phyloP scores from a whole-genome alignment of 2,888 invertebrate genomes.

The Limnephilus auricula region DNA sequence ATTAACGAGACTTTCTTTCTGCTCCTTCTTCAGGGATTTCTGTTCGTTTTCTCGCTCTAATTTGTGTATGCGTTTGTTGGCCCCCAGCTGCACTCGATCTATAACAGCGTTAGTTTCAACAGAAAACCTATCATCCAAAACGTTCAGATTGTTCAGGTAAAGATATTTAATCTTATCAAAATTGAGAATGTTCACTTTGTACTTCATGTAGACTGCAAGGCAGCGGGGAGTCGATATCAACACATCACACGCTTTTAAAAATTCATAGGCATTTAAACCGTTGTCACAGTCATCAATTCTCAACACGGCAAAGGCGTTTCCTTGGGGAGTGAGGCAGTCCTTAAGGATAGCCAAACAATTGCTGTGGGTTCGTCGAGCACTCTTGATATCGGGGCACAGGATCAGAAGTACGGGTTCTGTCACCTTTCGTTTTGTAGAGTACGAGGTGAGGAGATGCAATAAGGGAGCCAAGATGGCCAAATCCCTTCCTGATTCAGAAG shows the following conservation, averaged over 20 bases:
- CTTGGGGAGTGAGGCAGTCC: constrained; percentile 68
- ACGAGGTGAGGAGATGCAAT: constrained; percentile 70
- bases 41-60: background rate
- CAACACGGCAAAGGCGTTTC: constrained; percentile 72
- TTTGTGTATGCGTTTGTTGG: constrained; percentile 70
- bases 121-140: constrained; percentile 78
- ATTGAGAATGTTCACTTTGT: constrained; percentile 76
- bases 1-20: background rate
- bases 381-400: constrained; percentile 80
- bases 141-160: constrained; percentile 85
- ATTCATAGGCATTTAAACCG: constrained; percentile 71
- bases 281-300: constrained; percentile 71
- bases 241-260: constrained; percentile 84
- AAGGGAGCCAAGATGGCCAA: constrained; percentile 84
- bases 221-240: constrained; percentile 83
- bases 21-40: constrained; percentile 66
- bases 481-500: constrained; percentile 82
- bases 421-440: constrained; percentile 69
- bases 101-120: constrained; percentile 74
- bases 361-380: constrained; percentile 75
- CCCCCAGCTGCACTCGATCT: constrained; percentile 73
- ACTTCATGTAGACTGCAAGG: constrained; percentile 74
- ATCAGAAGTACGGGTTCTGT: constrained; percentile 82
- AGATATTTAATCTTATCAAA: constrained; percentile 81
- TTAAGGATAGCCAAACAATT: constrained; percentile 73